Base-by-base conservation (phyloP, 2,888 invertebrate genomes). In the Shargacucullia verbasci region DNA sequence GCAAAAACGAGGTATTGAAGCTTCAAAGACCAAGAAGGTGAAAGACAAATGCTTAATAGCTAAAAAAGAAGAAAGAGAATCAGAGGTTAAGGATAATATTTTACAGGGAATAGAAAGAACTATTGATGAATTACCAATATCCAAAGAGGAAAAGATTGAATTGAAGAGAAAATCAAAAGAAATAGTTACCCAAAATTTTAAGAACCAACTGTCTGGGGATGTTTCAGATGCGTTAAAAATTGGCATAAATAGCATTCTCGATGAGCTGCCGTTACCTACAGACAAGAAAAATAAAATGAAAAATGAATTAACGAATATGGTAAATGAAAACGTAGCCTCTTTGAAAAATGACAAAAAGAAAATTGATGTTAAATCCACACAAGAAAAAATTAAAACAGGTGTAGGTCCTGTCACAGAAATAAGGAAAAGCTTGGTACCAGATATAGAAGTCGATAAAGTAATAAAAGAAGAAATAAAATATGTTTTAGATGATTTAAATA, bases 41-140 rank as follows among this genome's bases (percentile, higher is more conserved):
- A 2, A 9, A 0, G 7, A 10, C 20, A 13, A 37, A 11, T 15
- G 33, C 3, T 10, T 25, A 10, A 25, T 35, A 9, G 11, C 35
- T n/a, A 10, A 27, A 14, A 6, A 31, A 13, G 15, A 34, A 3
- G n/a, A 29, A 0, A 50, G 31, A 0, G 20, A 13, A 10, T 53
- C 37, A 4, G 20, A 20, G 4, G 20, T 20, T 20, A 20, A 20
- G 20, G 20, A 20, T 20, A 4, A 20, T 3, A 20, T 3, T 20
- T 3, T 20, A 20, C 20, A 20, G 4, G n/a, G n/a, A n/a, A n/a
- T n/a, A n/a, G n/a, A n/a, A n/a, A n/a, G n/a, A n/a, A n/a, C n/a
- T n/a, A 34, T 55, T 25, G 35, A 47, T 2, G n/a, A 55, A 12
- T 20, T 46, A 7, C 14, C 55, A 1, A 43, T 48, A 29, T 13